Evolutionary conservation across 2,797 vertebrate species (phyloP), one percentile per base, ranked within the genome.

Genomic region (Thunnus albacares): DNA sequence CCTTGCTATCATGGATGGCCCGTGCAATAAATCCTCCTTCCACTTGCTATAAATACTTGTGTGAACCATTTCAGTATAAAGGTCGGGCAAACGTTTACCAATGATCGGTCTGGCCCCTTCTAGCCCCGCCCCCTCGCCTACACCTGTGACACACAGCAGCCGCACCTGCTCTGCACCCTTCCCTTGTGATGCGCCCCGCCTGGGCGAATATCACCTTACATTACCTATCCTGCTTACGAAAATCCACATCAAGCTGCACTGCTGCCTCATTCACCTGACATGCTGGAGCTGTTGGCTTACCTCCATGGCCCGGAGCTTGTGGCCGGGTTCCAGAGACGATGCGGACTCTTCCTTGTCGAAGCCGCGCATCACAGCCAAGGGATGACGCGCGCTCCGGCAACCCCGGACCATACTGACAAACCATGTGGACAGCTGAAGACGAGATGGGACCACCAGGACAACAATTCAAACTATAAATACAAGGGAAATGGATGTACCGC

Each of bases 271-370:
- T 20, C 38, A 15, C 20, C 60, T 20, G 71, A 30, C 75, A 93
- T 90, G 91, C 79, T 75, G 69, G 79, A 89, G 62, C 24, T 91
- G 28, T 66, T 97, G 83, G 71, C 86, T 45, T 91, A 92, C 79
- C 94, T 98, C 67, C 91, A 94, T 22, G 95, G 95, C 74, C 94
- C 97, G 8, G 96, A 96, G 81, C 95, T 96, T 1, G 97, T 99
- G 76, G 97, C 96, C 68, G 91, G 94, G 38, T 99, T 99, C 91
- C 98, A 99, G 94, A 96, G 96, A 65, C 76, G 75, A 85, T 99
- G 97, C 80, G 98, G 98, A 30, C 95, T 99, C 58, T 87, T 90
- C 72, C 89, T 79, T 0, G 71, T 82, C 7, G 87, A 90, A 30
- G 49, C 15, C 0, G 20, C 45, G 52, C 80, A 58, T 67, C 52